A percentile compares a stretch with the other conserved stretches of the same genome.
These are phyloP conservation scores for Drosophila tristis DNA, from an alignment of 1,140 invertebrate species.

Conservation along the genomic window DNA sequence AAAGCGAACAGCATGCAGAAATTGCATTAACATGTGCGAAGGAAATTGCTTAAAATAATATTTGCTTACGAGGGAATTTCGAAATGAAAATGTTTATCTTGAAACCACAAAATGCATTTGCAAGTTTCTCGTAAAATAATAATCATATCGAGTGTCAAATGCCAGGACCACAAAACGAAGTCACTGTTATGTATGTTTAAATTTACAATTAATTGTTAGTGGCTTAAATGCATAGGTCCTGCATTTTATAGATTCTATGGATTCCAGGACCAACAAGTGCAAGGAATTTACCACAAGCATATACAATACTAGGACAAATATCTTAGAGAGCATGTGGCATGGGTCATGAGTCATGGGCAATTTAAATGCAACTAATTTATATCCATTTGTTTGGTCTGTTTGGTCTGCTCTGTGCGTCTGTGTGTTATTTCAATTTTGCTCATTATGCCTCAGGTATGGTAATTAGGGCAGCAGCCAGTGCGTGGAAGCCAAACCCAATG, in stretches of 20 bases:
- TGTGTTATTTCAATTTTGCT: slow-evolving; percentile 48
- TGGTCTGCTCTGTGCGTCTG: slow-evolving; percentile 5
- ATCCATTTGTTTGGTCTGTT: slow-evolving; percentile 11
- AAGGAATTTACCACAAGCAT: slow-evolving; percentile 23
- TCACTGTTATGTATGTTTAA: slow-evolving; percentile 8
- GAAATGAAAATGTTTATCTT: slow-evolving; percentile 16
- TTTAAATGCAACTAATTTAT: slow-evolving; percentile 37
- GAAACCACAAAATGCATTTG: background rate
- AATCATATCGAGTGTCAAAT: too few species aligned
- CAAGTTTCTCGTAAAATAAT: background rate
- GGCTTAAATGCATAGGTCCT: background rate
- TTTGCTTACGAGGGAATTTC: slow-evolving; percentile 5
- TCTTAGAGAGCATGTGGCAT: background rate
- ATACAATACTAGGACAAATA: slow-evolving; percentile 14
- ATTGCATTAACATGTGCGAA: slow-evolving; percentile 41
- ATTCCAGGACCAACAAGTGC: slow-evolving; percentile 10
- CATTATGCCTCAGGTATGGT: slow-evolving; percentile 44
- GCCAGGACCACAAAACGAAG: slow-evolving; percentile 1
- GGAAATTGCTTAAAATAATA: slow-evolving; percentile 27
- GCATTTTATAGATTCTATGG: slow-evolving; percentile 3
- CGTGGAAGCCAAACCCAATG: slow-evolving; percentile 8
- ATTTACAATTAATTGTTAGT: slow-evolving; percentile 17
- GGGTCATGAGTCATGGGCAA: background rate
- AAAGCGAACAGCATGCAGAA: slow-evolving; percentile 27
- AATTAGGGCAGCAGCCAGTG: slow-evolving; percentile 11